Evolutionary conservation across 1,140 invertebrate species (phyloP).

Genomic region (Zaprionus kolodkinae): DNA sequence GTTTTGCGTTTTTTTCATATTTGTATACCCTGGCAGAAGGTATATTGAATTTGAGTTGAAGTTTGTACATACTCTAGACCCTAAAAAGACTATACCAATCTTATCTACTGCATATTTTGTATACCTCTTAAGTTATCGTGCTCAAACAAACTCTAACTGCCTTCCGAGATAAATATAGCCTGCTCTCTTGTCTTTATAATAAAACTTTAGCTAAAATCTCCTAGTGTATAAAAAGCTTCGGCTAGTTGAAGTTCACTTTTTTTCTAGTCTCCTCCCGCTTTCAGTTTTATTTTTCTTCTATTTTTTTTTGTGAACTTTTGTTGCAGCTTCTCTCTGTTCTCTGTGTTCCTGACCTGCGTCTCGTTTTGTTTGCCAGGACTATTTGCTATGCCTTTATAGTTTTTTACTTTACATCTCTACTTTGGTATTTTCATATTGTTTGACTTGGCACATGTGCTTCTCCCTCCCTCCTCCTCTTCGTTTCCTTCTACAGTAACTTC

Average conservation of each 20-base stretch:
- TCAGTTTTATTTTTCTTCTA: not conserved
- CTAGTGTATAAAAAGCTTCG: too few species aligned
- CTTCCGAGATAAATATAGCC: too few species aligned
- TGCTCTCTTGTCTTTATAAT: too few species aligned
- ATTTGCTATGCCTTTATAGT: slow-evolving; percentile 63
- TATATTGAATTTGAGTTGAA: too few species aligned
- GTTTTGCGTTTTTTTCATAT: not conserved
- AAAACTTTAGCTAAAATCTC: too few species aligned
- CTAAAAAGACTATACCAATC: too few species aligned
- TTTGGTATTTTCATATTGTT: slow-evolving; percentile 49
- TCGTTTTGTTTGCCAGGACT: slow-evolving; percentile 49
- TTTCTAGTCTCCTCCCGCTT: not conserved
- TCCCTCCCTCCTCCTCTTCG: slow-evolving; percentile 16
- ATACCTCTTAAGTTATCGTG: too few species aligned
- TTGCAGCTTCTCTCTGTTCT: not conserved
- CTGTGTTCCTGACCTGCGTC: slow-evolving; percentile 35
- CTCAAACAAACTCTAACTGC: too few species aligned
- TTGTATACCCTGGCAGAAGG: not conserved
- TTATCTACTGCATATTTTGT: too few species aligned
- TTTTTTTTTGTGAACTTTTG: slow-evolving; percentile 3
- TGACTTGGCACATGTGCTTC: slow-evolving; percentile 41
- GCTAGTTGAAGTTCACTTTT: too few species aligned
- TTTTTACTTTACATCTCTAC: slow-evolving; percentile 44
- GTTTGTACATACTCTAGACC: too few species aligned
- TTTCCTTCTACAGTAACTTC: slow-evolving; percentile 10